Base-by-base conservation (phyloP, 2,888 invertebrate species). In the Parnassius mnemosyne region DNA sequence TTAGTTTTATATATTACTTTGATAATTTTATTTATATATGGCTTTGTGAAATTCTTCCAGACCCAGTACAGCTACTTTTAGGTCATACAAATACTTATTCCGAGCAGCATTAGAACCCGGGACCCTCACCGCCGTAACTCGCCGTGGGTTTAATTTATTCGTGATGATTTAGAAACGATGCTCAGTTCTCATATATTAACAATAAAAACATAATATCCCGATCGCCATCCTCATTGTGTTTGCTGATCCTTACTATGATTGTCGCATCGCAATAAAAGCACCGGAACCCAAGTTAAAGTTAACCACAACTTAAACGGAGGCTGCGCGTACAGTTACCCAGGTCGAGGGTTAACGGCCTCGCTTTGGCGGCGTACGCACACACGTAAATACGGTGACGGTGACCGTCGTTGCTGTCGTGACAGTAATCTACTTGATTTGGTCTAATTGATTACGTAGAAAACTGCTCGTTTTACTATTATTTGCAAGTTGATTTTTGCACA, bases 321-420 rank as follows among this genome's bases (percentile, higher is more conserved):
- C 66, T 65, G 63, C 60, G 61, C 60, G 54, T 73, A 78, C 78
- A 78, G 79, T 80, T 81, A 80, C 72, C 71, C 78, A 70, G 80
- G 78, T 80, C 82, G 76, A 63, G 74, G 80, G 76, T 81, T 80
- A 73, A 71, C 63, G 80, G 58, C 74, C 79, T 65, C 51, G 56
- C 60, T 57, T 46, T 49, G 57, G 46, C 42, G 52, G 46, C 56
- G 47, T 43, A 53, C 57, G 56, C 44, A 56, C 46, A 12, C 56
- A 44, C 44, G n/a, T 46, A 47, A 13, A 49, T 20, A 53, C 49
- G 50, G 50, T 46, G 47, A 56, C 41, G 43, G 53, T 53, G 62
- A 57, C 49, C 46, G 53, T 53, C 47, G 47, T 49, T 49, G 49
- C 49, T 49, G 9, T 13, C 49, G 13, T 13, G 16, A 50, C 53